Conservation (phyloP, 2,888 invertebrate genomes). For the Ophion obscuratus region DNA sequence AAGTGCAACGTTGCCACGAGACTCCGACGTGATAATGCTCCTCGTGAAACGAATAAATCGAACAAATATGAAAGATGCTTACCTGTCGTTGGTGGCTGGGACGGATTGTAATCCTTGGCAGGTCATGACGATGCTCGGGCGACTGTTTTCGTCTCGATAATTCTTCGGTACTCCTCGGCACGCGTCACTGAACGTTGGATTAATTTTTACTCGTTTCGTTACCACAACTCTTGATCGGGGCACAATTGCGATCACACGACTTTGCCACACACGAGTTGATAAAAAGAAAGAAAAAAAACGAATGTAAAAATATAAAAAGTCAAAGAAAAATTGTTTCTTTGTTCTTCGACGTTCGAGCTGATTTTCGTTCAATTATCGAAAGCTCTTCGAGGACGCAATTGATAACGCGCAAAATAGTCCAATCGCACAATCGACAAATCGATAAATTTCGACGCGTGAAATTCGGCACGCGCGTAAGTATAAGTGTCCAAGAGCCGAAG, state of each 20-base stretch:
- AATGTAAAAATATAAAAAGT: not conserved
- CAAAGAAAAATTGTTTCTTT: not conserved
- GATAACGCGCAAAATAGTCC: not conserved
- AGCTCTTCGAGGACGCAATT: not conserved
- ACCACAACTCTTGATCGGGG: not conserved
- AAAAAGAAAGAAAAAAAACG: not conserved
- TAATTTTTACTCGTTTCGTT: conserved; percentile 70
- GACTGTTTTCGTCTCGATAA: conserved; percentile 39
- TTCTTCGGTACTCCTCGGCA: conserved; percentile 67
- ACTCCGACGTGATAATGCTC: too few species aligned
- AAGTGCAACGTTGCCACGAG: too few species aligned
- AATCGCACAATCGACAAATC: not conserved
- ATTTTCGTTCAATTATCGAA: not conserved
- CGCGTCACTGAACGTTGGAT: conserved; percentile 76
- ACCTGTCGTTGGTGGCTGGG: conserved; percentile 73
- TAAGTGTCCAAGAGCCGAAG: conserved; percentile 5
- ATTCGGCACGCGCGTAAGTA: conserved; percentile 1
- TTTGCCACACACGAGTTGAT: not conserved
- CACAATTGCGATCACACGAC: not conserved
- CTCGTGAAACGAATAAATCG: not conserved
- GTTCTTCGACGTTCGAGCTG: not conserved
- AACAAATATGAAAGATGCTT: conserved; percentile 61
- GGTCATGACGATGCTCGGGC: conserved; percentile 72
- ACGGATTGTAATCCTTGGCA: conserved; percentile 73
- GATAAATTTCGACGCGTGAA: not conserved